Conservation (phyloP, 2,888 invertebrate species). For the Leucophenga montana region DNA sequence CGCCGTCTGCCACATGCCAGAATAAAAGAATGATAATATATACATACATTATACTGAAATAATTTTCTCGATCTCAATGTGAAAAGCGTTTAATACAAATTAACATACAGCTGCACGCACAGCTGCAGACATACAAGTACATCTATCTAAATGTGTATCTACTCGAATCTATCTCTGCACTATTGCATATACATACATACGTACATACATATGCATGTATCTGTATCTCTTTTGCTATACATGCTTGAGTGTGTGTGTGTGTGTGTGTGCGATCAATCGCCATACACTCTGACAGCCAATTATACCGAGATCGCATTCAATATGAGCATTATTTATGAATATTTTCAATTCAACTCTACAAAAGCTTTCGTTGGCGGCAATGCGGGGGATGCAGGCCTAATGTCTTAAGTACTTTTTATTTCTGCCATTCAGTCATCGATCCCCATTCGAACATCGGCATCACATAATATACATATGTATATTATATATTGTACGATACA, state of each 20-base stretch:
- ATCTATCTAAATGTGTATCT: neutral
- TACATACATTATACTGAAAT: slow-evolving; percentile 13
- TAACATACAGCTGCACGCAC: slow-evolving; percentile 21
- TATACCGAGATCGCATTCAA: slow-evolving; percentile 57
- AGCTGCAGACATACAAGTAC: slow-evolving; percentile 5
- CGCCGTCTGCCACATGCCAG: too few relatives aligned
- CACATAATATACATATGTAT: neutral
- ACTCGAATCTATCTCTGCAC: neutral
- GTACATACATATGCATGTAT: too few relatives aligned
- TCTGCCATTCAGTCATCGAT: too few relatives aligned
- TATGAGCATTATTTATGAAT: slow-evolving; percentile 19
- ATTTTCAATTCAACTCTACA: neutral
- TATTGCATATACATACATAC: too few relatives aligned
- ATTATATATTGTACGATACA: slow-evolving; percentile 1
- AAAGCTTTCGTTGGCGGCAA: slow-evolving; percentile 28
- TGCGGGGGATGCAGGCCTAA: slow-evolving; percentile 18
- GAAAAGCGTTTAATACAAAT: slow-evolving; percentile 27
- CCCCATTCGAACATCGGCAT: too few relatives aligned
- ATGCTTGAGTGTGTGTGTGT: neutral
- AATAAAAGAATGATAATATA: slow-evolving; percentile 26
- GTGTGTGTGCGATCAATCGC: slow-evolving; percentile 42
- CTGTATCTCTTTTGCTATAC: neutral
- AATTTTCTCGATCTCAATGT: slow-evolving; percentile 11
- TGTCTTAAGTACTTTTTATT: slow-evolving; percentile 11
- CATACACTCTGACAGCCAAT: slow-evolving; percentile 58